Evolutionary conservation across 2,888 invertebrate genomes (phyloP).

Genomic region (Lysandra bellargus): DNA sequence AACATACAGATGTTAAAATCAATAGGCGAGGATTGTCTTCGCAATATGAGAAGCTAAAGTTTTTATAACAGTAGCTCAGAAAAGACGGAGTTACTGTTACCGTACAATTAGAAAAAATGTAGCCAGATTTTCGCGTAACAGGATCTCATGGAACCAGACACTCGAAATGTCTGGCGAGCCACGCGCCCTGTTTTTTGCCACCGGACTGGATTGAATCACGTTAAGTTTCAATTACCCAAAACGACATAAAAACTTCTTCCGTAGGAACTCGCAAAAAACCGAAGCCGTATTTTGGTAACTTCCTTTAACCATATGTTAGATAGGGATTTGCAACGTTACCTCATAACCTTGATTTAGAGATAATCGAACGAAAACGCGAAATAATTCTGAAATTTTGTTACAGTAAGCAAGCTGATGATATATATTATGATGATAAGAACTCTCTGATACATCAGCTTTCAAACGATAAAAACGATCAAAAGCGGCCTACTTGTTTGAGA

Average conservation of each 20-base stretch:
- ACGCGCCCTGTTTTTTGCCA: conserved; percentile 13
- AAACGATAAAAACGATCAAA: no score
- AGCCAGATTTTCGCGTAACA: neutral
- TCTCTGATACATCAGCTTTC: no score
- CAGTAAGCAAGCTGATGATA: no score
- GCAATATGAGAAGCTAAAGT: neutral
- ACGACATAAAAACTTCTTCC: neutral
- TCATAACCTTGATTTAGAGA: neutral
- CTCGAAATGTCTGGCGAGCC: neutral
- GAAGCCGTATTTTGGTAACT: conserved; percentile 4
- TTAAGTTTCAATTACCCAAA: conserved; percentile 13
- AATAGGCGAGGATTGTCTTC: no score
- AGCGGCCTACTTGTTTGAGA: no score
- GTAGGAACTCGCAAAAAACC: conserved; percentile 7
- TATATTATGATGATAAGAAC: neutral
- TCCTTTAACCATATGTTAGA: neutral
- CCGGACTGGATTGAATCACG: conserved; percentile 10
- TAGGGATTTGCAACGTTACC: neutral
- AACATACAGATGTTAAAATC: no score
- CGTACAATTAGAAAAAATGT: neutral
- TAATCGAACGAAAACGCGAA: no score
- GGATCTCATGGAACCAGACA: neutral
- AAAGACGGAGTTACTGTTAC: no score
- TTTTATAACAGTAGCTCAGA: no score
- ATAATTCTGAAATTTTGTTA: no score